phyloP scores from a whole-genome alignment of 2,113 vertebrate genomes.

The Paracanthobrama guichenoti region DNA sequence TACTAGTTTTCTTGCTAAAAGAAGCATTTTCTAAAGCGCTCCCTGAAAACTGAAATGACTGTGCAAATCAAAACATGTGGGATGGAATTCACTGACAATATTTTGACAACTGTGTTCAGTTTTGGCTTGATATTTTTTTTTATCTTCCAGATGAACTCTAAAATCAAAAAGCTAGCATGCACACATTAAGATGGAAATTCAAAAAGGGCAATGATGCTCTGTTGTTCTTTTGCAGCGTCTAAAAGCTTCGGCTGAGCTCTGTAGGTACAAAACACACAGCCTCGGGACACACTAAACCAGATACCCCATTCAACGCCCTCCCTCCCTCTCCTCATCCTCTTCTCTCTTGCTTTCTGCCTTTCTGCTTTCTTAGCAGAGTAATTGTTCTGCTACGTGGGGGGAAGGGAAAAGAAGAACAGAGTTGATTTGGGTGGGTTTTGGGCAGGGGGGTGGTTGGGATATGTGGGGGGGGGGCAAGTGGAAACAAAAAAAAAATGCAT shows the following conservation, averaged over 20 bases:
- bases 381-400: constrained; percentile 56
- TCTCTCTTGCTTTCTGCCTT: constrained; percentile 54
- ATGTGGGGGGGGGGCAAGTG: constrained; percentile 26
- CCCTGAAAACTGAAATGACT: neutral
- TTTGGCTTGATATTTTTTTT: constrained; percentile 11
- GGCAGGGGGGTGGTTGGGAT: constrained; percentile 19
- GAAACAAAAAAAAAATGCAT: constrained; percentile 51
- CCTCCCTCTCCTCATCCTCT: constrained; percentile 37
- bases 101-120: neutral
- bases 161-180: neutral
- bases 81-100: neutral
- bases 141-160: neutral
- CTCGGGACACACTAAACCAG: constrained; percentile 52
- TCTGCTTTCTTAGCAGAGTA: constrained; percentile 60
- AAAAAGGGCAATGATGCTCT: constrained; percentile 41
- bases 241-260: constrained; percentile 44
- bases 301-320: constrained; percentile 36
- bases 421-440: constrained; percentile 57
- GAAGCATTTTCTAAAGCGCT: neutral
- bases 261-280: constrained; percentile 53
- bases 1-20: neutral
- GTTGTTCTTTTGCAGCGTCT: constrained; percentile 57
- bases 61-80: neutral
- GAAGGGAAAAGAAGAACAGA: constrained; percentile 48
- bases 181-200: neutral